phyloP scores from a whole-genome alignment of 1,140 invertebrate species.

The Drosophila lacteicornis region DNA sequence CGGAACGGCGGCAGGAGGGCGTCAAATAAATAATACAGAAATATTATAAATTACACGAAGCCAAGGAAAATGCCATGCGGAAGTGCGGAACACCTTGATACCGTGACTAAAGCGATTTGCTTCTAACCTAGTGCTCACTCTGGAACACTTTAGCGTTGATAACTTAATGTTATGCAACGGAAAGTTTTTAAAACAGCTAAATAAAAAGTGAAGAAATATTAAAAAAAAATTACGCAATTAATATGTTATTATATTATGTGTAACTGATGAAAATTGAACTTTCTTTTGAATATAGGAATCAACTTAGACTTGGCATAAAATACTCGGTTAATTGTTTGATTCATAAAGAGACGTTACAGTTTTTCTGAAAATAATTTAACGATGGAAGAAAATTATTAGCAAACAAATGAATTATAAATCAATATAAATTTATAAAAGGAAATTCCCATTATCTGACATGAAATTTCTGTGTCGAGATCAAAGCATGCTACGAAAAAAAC shows the following conservation, averaged over 20 bases:
- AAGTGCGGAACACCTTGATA: conserved; percentile 58
- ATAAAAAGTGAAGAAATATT: not conserved
- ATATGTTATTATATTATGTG: not conserved
- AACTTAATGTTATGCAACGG: conserved; percentile 27
- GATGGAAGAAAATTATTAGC: too few relatives aligned
- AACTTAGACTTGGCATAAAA: too few relatives aligned
- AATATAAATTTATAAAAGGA: too few relatives aligned
- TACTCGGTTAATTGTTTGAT: too few relatives aligned
- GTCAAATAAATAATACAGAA: conserved; percentile 80
- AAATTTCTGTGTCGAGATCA: too few relatives aligned
- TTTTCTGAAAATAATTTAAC: too few relatives aligned
- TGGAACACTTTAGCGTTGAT: conserved; percentile 20
- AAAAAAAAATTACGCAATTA: not conserved
- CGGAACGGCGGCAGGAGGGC: conserved; percentile 18
- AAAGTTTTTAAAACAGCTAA: not conserved
- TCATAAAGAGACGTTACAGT: too few relatives aligned
- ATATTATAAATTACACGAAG: conserved; percentile 82
- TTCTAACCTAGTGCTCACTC: conserved; percentile 30
- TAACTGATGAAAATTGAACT: not conserved
- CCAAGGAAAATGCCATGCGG: conserved; percentile 55
- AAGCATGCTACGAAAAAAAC: too few relatives aligned
- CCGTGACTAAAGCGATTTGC: conserved; percentile 49
- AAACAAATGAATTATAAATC: too few relatives aligned
- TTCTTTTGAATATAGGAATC: not conserved
- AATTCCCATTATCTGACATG: too few relatives aligned